Conservation (phyloP, 1,140 invertebrate genomes). For the Drosophila watanabei region DNA sequence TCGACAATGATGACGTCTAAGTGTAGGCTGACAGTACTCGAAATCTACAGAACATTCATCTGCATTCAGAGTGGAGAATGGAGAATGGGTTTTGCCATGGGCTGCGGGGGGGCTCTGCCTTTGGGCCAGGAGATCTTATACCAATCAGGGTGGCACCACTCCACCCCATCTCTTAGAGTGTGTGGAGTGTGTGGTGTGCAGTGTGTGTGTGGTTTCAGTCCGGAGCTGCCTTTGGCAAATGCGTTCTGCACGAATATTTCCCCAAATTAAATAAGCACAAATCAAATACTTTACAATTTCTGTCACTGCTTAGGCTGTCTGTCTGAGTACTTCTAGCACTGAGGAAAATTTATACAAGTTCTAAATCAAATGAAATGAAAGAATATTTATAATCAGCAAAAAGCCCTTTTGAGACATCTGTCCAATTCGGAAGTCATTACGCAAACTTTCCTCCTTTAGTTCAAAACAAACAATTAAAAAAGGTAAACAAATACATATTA, state of each 20-base stretch:
- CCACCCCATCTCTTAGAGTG: neutral
- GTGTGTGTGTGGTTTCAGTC: slow-evolving; percentile 25
- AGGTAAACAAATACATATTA: neutral
- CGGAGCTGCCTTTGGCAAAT: slow-evolving; percentile 18
- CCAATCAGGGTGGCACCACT: slow-evolving; percentile 36
- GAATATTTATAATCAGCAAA: slow-evolving; percentile 89
- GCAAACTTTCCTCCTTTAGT: slow-evolving; percentile 88
- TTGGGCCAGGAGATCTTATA: slow-evolving; percentile 50
- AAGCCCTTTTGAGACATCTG: slow-evolving; percentile 88
- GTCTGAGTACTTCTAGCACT: slow-evolving; percentile 6
- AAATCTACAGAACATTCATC: slow-evolving; percentile 56
- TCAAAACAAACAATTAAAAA: slow-evolving; percentile 53
- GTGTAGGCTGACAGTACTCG: slow-evolving; percentile 70
- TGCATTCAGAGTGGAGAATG: slow-evolving; percentile 45
- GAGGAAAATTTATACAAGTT: neutral
- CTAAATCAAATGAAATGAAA: neutral
- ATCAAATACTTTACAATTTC: slow-evolving; percentile 80
- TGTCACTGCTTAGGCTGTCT: slow-evolving; percentile 55
- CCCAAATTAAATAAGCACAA: slow-evolving; percentile 80
- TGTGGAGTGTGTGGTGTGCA: neutral
- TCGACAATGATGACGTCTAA: slow-evolving; percentile 56
- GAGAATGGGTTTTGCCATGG: neutral
- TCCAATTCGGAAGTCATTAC: slow-evolving; percentile 88
- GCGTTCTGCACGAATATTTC: slow-evolving; percentile 53
- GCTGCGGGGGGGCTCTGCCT: slow-evolving; percentile 36